Conservation (phyloP, 1,140 invertebrate species). For the Dreissena polymorpha region DNA sequence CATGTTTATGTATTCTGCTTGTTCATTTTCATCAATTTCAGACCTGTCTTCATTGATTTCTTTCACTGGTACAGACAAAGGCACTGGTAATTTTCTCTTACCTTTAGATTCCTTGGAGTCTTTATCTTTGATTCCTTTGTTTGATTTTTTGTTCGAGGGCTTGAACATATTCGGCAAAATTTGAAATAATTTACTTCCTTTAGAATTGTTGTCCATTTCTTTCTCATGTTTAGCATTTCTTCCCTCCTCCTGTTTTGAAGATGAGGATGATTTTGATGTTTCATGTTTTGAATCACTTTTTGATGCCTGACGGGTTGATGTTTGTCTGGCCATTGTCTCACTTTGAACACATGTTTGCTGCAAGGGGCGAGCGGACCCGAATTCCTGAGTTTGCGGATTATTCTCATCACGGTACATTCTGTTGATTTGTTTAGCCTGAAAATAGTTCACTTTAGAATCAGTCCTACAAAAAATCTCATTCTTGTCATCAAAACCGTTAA, state of each 20-base stretch:
- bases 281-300: slow-evolving; percentile 42
- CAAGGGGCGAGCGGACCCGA: neutral
- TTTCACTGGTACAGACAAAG: slow-evolving; percentile 22
- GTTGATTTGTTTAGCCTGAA: slow-evolving; percentile 64
- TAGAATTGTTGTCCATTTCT: slow-evolving; percentile 28
- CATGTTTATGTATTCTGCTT: slow-evolving; percentile 50
- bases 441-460: slow-evolving; percentile 67
- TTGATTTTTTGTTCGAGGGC: slow-evolving; percentile 43
- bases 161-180: slow-evolving; percentile 54
- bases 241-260: neutral
- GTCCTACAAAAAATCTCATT: slow-evolving; percentile 53
- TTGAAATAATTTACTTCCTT: slow-evolving; percentile 50
- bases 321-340: neutral
- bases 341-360: slow-evolving; percentile 1
- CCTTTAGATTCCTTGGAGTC: slow-evolving; percentile 24
- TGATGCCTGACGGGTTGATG: slow-evolving; percentile 44
- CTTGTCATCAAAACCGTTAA: slow-evolving; percentile 64
- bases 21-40: slow-evolving; percentile 42
- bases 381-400: slow-evolving; percentile 58
- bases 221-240: slow-evolving; percentile 36
- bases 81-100: slow-evolving; percentile 33
- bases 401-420: slow-evolving; percentile 64
- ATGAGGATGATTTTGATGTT: slow-evolving; percentile 50
- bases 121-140: slow-evolving; percentile 6
- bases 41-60: slow-evolving; percentile 1